These are phyloP conservation scores for Limenitis camilla DNA, from an alignment of 2,888 invertebrate genomes.

Conservation along the genomic window DNA sequence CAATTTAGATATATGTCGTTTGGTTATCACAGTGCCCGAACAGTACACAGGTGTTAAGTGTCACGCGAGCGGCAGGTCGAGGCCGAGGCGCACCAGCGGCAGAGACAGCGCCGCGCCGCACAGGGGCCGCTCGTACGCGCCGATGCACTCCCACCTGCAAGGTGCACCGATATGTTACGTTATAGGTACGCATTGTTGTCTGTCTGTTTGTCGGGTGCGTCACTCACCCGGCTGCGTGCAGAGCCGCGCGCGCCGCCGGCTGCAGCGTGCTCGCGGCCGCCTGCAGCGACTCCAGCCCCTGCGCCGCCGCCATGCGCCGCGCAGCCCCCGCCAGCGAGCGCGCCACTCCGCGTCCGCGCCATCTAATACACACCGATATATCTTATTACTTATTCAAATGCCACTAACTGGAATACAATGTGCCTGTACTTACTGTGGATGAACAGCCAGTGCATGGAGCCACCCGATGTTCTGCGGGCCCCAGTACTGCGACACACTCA, in stretches of 20 bases:
- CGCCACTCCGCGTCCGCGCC: conserved; percentile 35
- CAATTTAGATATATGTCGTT: too few species aligned
- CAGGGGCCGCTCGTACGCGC: conserved; percentile 41
- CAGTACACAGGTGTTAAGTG: too few species aligned
- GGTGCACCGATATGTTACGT: too few species aligned
- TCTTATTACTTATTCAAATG: conserved; percentile 2
- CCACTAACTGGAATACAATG: background rate
- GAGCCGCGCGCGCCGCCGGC: conserved; percentile 27
- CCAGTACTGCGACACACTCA: conserved; percentile 36
- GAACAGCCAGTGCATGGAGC: conserved; percentile 38
- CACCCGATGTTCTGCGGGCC: conserved; percentile 35
- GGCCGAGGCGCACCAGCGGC: conserved; percentile 35
- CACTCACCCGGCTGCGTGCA: conserved; percentile 29
- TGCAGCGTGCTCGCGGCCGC: conserved; percentile 30
- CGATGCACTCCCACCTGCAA: conserved; percentile 38
- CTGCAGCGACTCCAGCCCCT: conserved; percentile 25
- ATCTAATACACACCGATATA: conserved; percentile 11
- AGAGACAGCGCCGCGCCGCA: conserved; percentile 42
- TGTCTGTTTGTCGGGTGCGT: too few species aligned
- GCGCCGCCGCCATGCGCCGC: conserved; percentile 26
- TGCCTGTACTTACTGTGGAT: conserved; percentile 26
- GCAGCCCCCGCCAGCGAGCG: conserved; percentile 36
- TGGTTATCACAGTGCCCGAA: too few species aligned
- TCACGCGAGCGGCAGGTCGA: conserved; percentile 26
- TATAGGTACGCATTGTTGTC: too few species aligned